Evolutionary conservation across 1,140 invertebrate genomes (phyloP), one percentile per base, ranked within the genome.

Genomic region (Adoxophyes honmai): DNA sequence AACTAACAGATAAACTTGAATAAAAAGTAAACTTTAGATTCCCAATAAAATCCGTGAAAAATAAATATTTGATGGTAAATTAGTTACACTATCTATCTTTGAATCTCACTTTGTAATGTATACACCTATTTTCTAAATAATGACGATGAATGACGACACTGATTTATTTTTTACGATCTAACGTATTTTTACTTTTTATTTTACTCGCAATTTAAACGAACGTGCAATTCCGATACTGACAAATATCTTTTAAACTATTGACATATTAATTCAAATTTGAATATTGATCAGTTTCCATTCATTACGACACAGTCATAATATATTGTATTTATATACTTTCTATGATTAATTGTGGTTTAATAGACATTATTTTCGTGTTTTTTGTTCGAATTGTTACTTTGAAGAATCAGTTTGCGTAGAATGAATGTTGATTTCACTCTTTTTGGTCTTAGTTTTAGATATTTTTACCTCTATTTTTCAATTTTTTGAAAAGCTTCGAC

Each of bases 321-420:
- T 16, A 53, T 36, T 34, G 52, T 35, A 36, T 68, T 52, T 34
- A 56, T 44, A 51, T 59, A 53, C 59, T 66, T 64, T 70, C 15
- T 76, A 76, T 74, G 55, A 68, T 76, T 81, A 81, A 81, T 77
- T 81, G 70, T 78, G 78, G 66, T 84, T 73, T 78, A 86, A 84
- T 84, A 86, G 79, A 86, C 82, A 75, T 75, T 54, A 67, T 70
- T 59, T 66, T 72, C 78, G 69, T 60, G 71, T 67, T 68, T 62
- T 15, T 64, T 33, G 54, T 39, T 57, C 44, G 60, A 67, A 59
- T 38, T 62, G 48, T 70, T 69, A 60, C 64, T 80, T 73, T 59
- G 55, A 81, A 60, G 66, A 75, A 76, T 76, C n/a, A 28, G n/a
- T 11, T 28, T n/a, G n/a, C n/a, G n/a, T n/a, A n/a, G n/a, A n/a